These are phyloP conservation scores for Saturnia japonica DNA, from an alignment of 2,888 invertebrate species.

Conservation along the genomic window DNA sequence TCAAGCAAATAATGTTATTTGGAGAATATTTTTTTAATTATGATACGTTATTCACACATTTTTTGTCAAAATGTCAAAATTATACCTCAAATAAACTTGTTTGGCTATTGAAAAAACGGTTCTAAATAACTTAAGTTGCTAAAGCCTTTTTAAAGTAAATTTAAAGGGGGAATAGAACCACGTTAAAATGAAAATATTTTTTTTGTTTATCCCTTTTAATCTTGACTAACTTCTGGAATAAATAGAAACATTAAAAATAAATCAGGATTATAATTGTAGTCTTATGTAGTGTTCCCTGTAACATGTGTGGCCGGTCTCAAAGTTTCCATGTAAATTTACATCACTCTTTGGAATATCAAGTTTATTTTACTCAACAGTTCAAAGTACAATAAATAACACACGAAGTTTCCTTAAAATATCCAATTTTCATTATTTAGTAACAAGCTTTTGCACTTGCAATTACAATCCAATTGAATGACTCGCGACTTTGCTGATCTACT, in stretches of 20 bases:
- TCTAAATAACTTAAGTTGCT: not conserved
- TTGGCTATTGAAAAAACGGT: too few species aligned
- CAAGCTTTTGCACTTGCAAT: not conserved
- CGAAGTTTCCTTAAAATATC: not conserved
- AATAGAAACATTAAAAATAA: not conserved
- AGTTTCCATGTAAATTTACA: not conserved
- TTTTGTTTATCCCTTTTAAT: too few species aligned
- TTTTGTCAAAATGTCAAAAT: too few species aligned
- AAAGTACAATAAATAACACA: not conserved
- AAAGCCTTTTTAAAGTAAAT: not conserved
- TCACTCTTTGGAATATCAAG: not conserved
- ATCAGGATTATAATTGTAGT: not conserved
- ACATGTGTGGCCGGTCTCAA: not conserved
- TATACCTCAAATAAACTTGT: too few species aligned
- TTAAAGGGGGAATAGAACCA: not conserved
- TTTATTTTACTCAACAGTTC: not conserved
- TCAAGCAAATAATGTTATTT: too few species aligned
- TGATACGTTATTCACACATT: too few species aligned
- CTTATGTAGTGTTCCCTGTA: not conserved
- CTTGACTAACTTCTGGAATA: not conserved
- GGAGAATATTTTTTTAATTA: too few species aligned
- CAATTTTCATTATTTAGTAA: not conserved
- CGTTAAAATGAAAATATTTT: too few species aligned
- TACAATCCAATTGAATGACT: constrained; percentile 1
- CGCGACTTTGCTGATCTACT: not conserved